Conservation (phyloP, 2,113 vertebrate species). For the Xiphophorus hellerii region DNA sequence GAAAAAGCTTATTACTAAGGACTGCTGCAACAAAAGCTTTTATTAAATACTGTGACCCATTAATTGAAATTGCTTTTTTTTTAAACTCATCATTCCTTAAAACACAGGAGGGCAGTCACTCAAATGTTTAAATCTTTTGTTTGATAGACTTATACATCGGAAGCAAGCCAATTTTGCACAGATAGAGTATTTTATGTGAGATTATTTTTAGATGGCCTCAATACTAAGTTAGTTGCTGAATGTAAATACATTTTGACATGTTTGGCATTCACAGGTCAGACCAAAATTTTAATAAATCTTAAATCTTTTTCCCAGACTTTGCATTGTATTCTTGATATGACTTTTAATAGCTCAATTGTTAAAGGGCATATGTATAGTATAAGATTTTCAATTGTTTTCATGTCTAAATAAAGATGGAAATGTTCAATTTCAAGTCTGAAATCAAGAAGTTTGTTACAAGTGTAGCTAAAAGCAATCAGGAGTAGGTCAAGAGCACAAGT, state of each 20-base stretch:
- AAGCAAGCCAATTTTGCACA: background rate
- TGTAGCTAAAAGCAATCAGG: too few species aligned
- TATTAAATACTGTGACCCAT: slow-evolving; percentile 5
- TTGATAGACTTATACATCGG: too few species aligned
- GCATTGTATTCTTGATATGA: too few species aligned
- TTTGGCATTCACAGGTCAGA: background rate
- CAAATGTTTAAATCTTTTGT: too few species aligned
- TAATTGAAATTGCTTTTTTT: background rate
- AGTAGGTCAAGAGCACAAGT: too few species aligned
- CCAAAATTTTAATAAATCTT: background rate
- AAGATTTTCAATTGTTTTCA: too few species aligned
- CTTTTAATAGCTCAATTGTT: too few species aligned
- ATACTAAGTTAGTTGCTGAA: background rate
- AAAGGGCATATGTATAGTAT: background rate
- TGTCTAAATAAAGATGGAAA: too few species aligned
- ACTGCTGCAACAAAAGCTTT: background rate
- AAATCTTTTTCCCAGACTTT: background rate
- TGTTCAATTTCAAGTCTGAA: too few species aligned
- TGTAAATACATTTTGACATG: background rate
- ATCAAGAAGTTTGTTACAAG: too few species aligned
- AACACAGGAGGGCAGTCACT: background rate
- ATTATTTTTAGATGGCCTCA: background rate
- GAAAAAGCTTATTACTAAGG: background rate
- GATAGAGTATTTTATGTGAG: background rate
- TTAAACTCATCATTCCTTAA: background rate